Evolutionary conservation across 2,888 invertebrate genomes (phyloP), one percentile per base, ranked within the genome.

Genomic region (Antheraea yamamai): DNA sequence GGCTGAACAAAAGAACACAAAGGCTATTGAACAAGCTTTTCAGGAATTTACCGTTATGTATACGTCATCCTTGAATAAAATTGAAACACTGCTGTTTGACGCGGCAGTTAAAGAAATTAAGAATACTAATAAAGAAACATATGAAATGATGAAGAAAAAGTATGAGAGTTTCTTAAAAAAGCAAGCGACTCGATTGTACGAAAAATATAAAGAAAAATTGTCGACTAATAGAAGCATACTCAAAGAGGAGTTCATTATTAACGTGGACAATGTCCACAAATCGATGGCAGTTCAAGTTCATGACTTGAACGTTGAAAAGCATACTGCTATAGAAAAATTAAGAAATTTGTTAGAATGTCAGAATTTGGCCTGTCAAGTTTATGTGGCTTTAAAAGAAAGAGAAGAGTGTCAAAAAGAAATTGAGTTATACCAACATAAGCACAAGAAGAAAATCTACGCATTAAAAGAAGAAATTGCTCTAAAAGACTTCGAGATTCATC

Each of bases 281-380:
- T 73, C 61, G 0, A 81, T 87, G 79, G 79, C 79, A 16, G 79
- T 83, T n/a, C 80, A 81, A 76, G 72, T 93, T 52, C 93, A 93
- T 76, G 91, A 92, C 75, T 85, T 93, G 18, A 91, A 91, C 23
- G 79, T 91, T 3, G 93, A 94, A 75, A 94, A 94, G 82, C 91
- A 92, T 78, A 75, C 85, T n/a, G 88, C 89, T 47, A 79, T 93
- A 75, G 92, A 93, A 78, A 94, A 91, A 73, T 72, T 92, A 20
- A 83, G 91, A 74, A 82, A 90, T 61, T 80, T 88, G 35, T 81
- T 93, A 4, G 87, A 92, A 81, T 91, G 90, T 78, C 90, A 91
- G 81, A 94, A 91, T 74, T 81, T 94, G n/a, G 94, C 94, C 12
- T 94, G 94, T 83, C 90, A 92, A 84, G 85, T 92, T 12, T 95